Conservation (phyloP, 2,888 invertebrate species). For the Lasioglossum leucozonium region DNA sequence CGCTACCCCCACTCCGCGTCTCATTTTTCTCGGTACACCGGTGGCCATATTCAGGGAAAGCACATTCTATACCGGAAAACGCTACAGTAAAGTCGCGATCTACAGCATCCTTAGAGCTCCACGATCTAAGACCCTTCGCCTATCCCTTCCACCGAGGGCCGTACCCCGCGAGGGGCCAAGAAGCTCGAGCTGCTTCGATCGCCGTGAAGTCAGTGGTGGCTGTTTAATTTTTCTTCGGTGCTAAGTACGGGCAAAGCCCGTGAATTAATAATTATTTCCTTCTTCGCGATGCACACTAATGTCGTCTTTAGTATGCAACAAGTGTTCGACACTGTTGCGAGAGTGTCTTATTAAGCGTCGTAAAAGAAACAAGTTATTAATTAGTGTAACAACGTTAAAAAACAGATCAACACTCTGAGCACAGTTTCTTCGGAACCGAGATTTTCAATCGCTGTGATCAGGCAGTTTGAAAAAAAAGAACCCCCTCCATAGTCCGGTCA, state of each 20-base stretch:
- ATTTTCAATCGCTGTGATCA: constrained; percentile 8
- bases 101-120: no score
- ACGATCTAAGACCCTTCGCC: no score
- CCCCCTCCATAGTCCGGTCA: background rate
- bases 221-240: no score
- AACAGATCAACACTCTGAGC: no score
- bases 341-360: background rate
- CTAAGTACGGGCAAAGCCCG: no score
- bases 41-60: background rate
- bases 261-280: background rate
- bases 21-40: background rate
- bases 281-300: background rate
- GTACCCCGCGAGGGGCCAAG: no score
- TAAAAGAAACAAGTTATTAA: constrained; percentile 9
- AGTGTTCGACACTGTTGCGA: background rate
- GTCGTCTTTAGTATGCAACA: background rate
- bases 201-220: no score
- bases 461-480: background rate
- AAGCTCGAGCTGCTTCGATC: no score
- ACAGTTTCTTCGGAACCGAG: background rate
- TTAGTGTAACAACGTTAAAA: background rate
- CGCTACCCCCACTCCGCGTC: background rate
- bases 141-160: no score
- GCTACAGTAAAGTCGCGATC: no score
- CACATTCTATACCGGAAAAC: background rate